These are phyloP conservation scores for Drosophila subquinaria DNA, from an alignment of 2,888 invertebrate genomes.

Conservation along the genomic window DNA sequence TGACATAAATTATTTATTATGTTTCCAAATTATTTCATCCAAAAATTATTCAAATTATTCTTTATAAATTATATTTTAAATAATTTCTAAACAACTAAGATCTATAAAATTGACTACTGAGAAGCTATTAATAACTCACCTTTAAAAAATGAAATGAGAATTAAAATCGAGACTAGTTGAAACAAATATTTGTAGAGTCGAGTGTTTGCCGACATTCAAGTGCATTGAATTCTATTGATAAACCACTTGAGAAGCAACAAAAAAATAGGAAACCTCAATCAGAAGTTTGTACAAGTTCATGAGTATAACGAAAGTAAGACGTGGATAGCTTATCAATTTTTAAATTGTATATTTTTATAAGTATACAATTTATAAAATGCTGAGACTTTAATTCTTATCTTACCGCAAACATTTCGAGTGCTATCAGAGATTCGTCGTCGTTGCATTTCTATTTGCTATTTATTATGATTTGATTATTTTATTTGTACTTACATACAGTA, in stretches of 20 bases:
- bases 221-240: constrained; percentile 16
- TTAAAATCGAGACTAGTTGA: constrained; percentile 6
- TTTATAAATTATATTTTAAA: no score
- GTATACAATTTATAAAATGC: background rate
- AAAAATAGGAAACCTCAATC: background rate
- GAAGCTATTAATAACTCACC: background rate
- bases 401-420: constrained; percentile 54
- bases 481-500: constrained; percentile 4
- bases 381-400: constrained; percentile 8
- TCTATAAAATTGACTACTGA: background rate
- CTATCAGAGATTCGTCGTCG: constrained; percentile 24
- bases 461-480: constrained; percentile 27
- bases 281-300: background rate
- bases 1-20: no score
- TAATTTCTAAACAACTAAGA: no score
- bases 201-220: constrained; percentile 15
- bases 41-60: no score
- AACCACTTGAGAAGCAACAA: constrained; percentile 1
- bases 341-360: background rate
- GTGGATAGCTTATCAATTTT: constrained; percentile 16
- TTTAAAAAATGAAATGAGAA: background rate
- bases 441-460: constrained; percentile 20
- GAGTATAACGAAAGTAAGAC: background rate
- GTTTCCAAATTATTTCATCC: no score
- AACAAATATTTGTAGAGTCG: constrained; percentile 24